A percentile compares a stretch with the other conserved stretches of the same genome.
These are phyloP conservation scores for Siniperca obscura DNA, from an alignment of 2,797 vertebrate genomes.

Conservation along the genomic window DNA sequence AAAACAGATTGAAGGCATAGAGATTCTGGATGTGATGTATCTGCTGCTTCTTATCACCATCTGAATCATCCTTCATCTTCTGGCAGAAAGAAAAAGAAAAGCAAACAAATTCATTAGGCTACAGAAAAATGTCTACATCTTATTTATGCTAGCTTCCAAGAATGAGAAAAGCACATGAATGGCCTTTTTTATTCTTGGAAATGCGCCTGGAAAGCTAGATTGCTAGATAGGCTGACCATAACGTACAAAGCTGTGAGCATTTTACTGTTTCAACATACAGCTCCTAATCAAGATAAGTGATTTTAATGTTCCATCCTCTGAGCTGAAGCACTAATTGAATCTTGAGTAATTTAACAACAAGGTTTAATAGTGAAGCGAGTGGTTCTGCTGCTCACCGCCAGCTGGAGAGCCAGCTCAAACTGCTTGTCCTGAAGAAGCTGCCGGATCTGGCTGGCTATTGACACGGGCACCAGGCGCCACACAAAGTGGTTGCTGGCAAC, in stretches of 20 bases:
- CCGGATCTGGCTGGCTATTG: slow-evolving; percentile 96
- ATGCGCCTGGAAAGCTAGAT: slow-evolving; percentile 4
- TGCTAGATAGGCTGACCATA: not conserved
- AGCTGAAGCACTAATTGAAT: slow-evolving; percentile 48
- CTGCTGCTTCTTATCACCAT: slow-evolving; percentile 97
- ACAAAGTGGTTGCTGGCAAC: slow-evolving; percentile 99
- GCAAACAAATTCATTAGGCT: slow-evolving; percentile 2
- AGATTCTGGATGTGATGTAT: slow-evolving; percentile 99
- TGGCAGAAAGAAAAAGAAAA: slow-evolving; percentile 61
- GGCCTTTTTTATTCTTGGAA: slow-evolving; percentile 8
- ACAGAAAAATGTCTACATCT: not conserved
- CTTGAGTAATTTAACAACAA: slow-evolving; percentile 44
- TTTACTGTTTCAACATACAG: slow-evolving; percentile 13
- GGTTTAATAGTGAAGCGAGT: slow-evolving; percentile 8
- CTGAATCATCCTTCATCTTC: slow-evolving; percentile 99
- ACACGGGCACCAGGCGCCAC: slow-evolving; percentile 97
- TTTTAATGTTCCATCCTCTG: slow-evolving; percentile 18
- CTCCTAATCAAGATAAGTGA: slow-evolving; percentile 45
- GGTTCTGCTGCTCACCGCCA: slow-evolving; percentile 89
- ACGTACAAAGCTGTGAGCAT: slow-evolving; percentile 17
- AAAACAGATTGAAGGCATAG: slow-evolving; percentile 99
- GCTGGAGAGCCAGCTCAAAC: slow-evolving; percentile 96
- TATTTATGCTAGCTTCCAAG: not conserved
- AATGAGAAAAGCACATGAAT: slow-evolving; percentile 1
- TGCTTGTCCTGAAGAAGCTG: slow-evolving; percentile 99